phyloP scores from a whole-genome alignment of 2,113 vertebrate species.

The Dermatemys mawii region DNA sequence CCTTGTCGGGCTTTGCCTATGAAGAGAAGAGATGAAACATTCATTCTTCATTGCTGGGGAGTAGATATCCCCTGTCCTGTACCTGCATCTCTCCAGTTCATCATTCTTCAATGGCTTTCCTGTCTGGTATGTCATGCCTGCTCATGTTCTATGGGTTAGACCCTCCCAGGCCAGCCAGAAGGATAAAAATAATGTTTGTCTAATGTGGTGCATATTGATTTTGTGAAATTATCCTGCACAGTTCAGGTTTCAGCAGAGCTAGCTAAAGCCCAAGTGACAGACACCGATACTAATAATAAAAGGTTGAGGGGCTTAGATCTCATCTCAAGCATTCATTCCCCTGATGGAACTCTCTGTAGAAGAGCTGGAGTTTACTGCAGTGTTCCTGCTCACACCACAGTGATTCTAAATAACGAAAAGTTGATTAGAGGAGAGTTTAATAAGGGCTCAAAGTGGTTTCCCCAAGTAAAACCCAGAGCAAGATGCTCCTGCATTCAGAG shows the following conservation, averaged over 20 bases:
- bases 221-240: conserved; percentile 14
- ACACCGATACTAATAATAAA: not conserved
- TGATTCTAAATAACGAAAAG: not conserved
- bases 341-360: not conserved
- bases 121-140: not conserved
- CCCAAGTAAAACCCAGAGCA: not conserved
- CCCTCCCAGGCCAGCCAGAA: not conserved
- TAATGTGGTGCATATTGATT: not conserved
- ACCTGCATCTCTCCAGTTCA: not conserved
- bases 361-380: not conserved
- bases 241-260: not conserved
- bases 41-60: conserved; percentile 39
- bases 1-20: conserved; percentile 20
- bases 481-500: not conserved
- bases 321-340: not conserved
- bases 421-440: not conserved
- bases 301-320: not conserved
- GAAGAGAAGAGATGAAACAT: conserved; percentile 27
- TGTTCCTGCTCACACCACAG: not conserved
- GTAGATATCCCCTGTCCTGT: not conserved
- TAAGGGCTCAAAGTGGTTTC: not conserved
- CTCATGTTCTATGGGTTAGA: not conserved
- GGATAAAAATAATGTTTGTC: not conserved
- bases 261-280: not conserved
- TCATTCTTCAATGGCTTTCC: conserved; percentile 19